phyloP scores from a whole-genome alignment of 2,113 vertebrate genomes.

The Arenaria interpres region DNA sequence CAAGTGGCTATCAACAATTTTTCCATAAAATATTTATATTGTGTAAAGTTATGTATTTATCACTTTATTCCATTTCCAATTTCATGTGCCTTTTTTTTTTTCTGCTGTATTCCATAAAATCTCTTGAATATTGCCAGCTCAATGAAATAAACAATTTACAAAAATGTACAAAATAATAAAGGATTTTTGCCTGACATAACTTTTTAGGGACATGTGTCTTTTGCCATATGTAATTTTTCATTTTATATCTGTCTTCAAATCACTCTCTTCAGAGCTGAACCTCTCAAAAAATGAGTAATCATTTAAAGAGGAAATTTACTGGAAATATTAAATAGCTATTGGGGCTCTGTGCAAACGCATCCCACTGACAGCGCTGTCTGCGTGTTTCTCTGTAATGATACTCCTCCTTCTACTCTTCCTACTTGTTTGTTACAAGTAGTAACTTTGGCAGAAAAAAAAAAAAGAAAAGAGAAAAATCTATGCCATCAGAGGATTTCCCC shows the following conservation, averaged over 20 bases:
- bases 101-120: not conserved
- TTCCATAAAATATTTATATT: not conserved
- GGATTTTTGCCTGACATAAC: not conserved
- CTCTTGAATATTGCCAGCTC: not conserved
- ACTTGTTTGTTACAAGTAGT: not conserved
- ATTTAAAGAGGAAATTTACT: slow-evolving; percentile 41
- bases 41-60: not conserved
- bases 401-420: not conserved
- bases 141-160: not conserved
- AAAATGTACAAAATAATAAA: not conserved
- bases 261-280: not conserved
- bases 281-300: slow-evolving; percentile 22
- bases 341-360: not conserved
- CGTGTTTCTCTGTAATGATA: not conserved
- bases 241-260: not conserved
- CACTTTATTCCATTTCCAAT: not conserved
- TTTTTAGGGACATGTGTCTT: not conserved
- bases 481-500: not conserved
- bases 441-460: not conserved
- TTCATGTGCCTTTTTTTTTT: not conserved
- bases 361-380: not conserved
- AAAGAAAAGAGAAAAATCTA: not conserved
- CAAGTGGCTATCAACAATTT: not conserved
- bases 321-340: slow-evolving; percentile 55
- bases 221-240: not conserved